Evolutionary conservation across 2,888 invertebrate genomes (phyloP).

Genomic region (Thymelicus lineola): DNA sequence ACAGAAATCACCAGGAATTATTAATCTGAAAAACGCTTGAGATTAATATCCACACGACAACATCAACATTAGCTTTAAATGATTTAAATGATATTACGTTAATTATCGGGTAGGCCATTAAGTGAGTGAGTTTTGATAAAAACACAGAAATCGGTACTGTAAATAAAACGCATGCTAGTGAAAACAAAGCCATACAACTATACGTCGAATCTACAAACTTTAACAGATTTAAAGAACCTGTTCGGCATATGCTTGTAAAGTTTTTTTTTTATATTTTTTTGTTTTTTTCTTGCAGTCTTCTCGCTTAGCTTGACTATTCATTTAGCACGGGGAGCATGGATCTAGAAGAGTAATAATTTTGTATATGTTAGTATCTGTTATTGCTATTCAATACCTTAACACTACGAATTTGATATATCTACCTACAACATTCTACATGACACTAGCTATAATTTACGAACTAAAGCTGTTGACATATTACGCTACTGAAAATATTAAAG

Average conservation of each 20-base stretch:
- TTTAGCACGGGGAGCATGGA: conserved; percentile 93
- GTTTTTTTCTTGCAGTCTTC: conserved; percentile 80
- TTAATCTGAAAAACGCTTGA: background rate
- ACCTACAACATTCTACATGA: conserved; percentile 3
- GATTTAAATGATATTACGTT: background rate
- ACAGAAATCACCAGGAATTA: background rate
- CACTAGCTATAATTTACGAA: background rate
- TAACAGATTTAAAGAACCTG: conserved; percentile 72
- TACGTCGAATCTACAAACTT: conserved; percentile 64
- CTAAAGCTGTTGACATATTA: background rate
- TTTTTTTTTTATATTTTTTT: conserved; percentile 56
- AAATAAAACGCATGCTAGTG: conserved; percentile 40
- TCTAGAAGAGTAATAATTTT: conserved; percentile 80
- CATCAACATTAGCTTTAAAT: conserved; percentile 15
- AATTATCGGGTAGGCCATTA: background rate
- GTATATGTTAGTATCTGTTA: conserved; percentile 20
- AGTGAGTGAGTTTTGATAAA: background rate
- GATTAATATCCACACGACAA: conserved; percentile 2
- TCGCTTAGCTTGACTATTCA: conserved; percentile 87
- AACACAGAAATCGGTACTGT: conserved; percentile 8
- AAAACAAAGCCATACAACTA: conserved; percentile 45
- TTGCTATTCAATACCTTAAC: background rate
- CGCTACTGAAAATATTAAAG: background rate
- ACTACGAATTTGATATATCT: background rate
- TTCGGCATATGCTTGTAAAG: conserved; percentile 63